Evolutionary conservation across 2,113 vertebrate species (phyloP).

Genomic region (Onychorhynchus coronatus): DNA sequence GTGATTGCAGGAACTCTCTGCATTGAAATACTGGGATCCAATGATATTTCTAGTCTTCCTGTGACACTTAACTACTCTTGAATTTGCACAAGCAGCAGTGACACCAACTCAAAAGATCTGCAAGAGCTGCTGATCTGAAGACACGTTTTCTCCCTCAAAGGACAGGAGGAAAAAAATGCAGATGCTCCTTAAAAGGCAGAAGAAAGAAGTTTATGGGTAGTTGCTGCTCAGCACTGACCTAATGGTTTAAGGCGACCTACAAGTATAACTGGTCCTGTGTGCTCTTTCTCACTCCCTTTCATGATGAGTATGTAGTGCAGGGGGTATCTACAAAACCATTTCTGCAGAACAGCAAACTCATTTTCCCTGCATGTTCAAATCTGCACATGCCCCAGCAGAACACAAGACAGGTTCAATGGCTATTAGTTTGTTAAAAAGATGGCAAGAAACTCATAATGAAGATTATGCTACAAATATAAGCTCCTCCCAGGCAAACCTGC

Average conservation of each 20-base stretch:
- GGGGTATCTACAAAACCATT: not conserved
- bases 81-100: not conserved
- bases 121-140: not conserved
- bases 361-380: not conserved
- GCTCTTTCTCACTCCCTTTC: not conserved
- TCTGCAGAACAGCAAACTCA: not conserved
- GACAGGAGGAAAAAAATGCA: not conserved
- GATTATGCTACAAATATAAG: not conserved
- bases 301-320: rapidly evolving
- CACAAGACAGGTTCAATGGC: not conserved
- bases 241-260: not conserved
- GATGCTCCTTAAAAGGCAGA: not conserved
- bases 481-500: not conserved
- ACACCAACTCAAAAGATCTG: not conserved
- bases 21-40: not conserved
- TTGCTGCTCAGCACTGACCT: not conserved
- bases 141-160: not conserved
- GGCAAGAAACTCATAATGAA: not conserved
- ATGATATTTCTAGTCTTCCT: not conserved
- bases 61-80: not conserved
- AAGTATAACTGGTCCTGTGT: not conserved
- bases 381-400: not conserved
- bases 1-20: not conserved
- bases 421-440: not conserved
- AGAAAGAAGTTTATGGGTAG: not conserved